Evolutionary conservation across 2,113 vertebrate genomes (phyloP).

Genomic region (Proterorhinus semilunaris): DNA sequence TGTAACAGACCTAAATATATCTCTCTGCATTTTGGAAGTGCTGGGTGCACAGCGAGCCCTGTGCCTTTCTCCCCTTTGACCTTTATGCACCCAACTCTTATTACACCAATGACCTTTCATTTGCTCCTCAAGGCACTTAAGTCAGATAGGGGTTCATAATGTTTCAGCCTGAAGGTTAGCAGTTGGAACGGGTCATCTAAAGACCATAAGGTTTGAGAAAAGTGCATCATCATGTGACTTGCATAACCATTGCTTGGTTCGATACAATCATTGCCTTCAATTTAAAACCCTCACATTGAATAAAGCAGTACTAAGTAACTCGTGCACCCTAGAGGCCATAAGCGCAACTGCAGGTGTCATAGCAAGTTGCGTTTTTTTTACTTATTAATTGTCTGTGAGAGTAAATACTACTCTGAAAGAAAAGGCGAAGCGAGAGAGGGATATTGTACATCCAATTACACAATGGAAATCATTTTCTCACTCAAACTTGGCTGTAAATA

Average conservation of each 20-base stretch:
- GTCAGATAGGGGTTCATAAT: conserved; percentile 41
- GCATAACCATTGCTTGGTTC: not conserved
- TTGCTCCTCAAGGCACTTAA: conserved; percentile 34
- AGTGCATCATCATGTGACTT: not conserved
- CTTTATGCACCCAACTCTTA: conserved; percentile 76
- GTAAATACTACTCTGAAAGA: too few relatives aligned
- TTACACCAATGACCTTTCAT: conserved; percentile 83
- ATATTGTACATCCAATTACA: too few relatives aligned
- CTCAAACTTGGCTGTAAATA: too few relatives aligned
- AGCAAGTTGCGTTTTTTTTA: too few relatives aligned
- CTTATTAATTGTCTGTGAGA: too few relatives aligned
- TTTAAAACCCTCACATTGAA: not conserved
- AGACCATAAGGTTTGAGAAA: not conserved
- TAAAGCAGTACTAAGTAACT: too few relatives aligned
- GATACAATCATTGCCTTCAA: not conserved
- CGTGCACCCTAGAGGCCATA: too few relatives aligned
- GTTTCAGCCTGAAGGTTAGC: conserved; percentile 62
- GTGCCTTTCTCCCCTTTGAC: conserved; percentile 66
- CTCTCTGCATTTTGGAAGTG: conserved; percentile 1
- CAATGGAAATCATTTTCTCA: too few relatives aligned
- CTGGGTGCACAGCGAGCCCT: conserved; percentile 7
- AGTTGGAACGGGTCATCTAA: conserved; percentile 36
- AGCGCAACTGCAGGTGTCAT: too few relatives aligned
- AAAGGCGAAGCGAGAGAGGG: too few relatives aligned
- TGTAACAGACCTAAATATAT: conserved; percentile 54